These are phyloP conservation scores for Acanthococcus lagerstroemiae DNA, from an alignment of 2,888 invertebrate genomes.

Conservation along the genomic window DNA sequence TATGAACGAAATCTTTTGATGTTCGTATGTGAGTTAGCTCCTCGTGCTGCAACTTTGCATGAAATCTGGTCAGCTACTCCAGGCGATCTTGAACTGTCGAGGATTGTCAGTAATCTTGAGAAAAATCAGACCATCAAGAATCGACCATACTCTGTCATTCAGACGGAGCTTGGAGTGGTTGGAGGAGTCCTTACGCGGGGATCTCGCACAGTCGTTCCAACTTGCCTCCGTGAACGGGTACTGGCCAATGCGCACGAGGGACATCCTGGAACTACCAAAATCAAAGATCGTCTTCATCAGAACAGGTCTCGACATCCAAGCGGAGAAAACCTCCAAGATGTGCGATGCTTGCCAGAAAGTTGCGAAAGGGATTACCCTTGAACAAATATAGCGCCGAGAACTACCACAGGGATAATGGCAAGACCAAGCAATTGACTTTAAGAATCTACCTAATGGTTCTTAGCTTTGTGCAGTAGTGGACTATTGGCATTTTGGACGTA, in stretches of 20 bases:
- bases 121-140: neutral
- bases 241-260: slow-evolving; percentile 19
- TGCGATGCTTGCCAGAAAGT: slow-evolving; percentile 27
- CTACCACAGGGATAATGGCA: slow-evolving; percentile 3
- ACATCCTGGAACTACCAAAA: slow-evolving; percentile 24
- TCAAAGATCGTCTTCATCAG: slow-evolving; percentile 12
- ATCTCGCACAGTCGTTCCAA: neutral
- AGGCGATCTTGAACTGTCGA: neutral
- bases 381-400: neutral
- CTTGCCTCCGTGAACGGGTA: neutral
- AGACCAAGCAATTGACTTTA: slow-evolving; percentile 7
- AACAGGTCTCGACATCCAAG: slow-evolving; percentile 14
- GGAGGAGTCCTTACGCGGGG: neutral
- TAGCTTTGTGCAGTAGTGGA: too few species aligned
- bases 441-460: neutral
- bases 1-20: neutral
- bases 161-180: neutral
- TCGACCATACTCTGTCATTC: neutral
- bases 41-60: neutral
- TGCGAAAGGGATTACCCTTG: neutral
- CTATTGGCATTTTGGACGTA: neutral
- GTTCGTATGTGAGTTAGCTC: neutral
- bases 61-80: neutral
- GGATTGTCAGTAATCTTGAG: neutral
- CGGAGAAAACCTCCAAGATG: neutral